These are phyloP conservation scores for Druon quercuslanigerum DNA, from an alignment of 1,140 invertebrate species.

Conservation along the genomic window DNA sequence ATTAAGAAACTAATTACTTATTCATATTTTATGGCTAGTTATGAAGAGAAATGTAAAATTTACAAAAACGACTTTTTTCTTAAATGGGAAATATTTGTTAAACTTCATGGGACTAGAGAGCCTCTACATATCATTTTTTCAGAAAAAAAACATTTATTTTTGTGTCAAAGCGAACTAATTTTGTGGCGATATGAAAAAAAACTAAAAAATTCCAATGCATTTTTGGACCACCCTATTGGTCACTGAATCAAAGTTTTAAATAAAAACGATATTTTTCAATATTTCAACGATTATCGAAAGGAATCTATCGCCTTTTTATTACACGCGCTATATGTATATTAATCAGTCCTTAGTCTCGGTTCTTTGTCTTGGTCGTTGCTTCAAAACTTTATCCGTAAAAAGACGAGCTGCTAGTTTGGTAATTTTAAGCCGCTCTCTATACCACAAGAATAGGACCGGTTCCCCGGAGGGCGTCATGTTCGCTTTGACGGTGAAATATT, in stretches of 20 bases:
- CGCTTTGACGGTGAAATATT: background rate
- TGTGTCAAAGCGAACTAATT: no score
- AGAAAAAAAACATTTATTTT: no score
- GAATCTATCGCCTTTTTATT: constrained; percentile 4
- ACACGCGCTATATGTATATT: background rate
- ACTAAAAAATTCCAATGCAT: no score
- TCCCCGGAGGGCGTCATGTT: background rate
- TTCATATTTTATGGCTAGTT: no score
- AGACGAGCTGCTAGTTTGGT: constrained; percentile 29
- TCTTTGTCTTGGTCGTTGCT: constrained; percentile 10
- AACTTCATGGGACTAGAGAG: no score
- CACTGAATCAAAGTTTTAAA: background rate
- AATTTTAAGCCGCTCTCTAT: constrained; percentile 8
- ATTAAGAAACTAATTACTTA: no score
- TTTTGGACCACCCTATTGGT: no score
- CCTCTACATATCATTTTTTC: no score
- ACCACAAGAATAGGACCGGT: constrained; percentile 17
- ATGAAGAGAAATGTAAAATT: no score
- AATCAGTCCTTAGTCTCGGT: constrained; percentile 20
- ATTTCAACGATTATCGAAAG: background rate
- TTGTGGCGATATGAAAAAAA: no score
- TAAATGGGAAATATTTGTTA: no score
- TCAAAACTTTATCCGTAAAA: constrained; percentile 23
- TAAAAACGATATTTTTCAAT: background rate
- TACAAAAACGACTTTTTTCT: no score